phyloP scores from a whole-genome alignment of 1,140 invertebrate genomes.

The Dreissena rostriformis region DNA sequence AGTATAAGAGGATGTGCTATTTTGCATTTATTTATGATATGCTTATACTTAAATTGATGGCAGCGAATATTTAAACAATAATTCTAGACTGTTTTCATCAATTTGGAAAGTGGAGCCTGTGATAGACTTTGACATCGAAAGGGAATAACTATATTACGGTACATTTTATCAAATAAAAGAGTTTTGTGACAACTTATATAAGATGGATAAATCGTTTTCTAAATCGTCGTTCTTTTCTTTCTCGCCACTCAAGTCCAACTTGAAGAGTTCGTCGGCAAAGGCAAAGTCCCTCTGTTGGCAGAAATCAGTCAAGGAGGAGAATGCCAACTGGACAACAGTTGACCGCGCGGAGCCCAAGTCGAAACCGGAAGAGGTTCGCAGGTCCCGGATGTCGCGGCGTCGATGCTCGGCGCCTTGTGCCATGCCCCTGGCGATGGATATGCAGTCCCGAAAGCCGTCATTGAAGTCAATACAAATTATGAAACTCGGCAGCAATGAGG shows the following conservation, averaged over 20 bases:
- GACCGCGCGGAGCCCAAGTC: constrained; percentile 1
- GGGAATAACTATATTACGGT: neutral
- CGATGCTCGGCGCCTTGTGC: constrained; percentile 43
- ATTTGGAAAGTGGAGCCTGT: no score
- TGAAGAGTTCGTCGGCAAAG: constrained; percentile 46
- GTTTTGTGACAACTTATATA: no score
- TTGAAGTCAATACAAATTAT: constrained; percentile 50
- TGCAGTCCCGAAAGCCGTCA: constrained; percentile 30
- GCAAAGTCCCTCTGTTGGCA: constrained; percentile 49
- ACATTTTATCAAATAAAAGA: neutral
- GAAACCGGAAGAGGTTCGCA: constrained; percentile 12
- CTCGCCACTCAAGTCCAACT: constrained; percentile 47
- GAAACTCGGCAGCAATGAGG: constrained; percentile 48
- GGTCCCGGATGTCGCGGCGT: neutral
- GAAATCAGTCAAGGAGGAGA: constrained; percentile 48
- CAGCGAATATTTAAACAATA: no score
- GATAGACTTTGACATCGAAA: no score
- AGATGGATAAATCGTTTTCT: constrained; percentile 46
- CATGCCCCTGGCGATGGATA: constrained; percentile 10
- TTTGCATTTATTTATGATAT: no score
- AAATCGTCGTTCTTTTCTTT: constrained; percentile 42
- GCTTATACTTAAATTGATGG: no score
- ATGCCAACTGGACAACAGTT: constrained; percentile 43
- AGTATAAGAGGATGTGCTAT: no score
- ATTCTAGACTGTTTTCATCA: no score